Conservation (phyloP, 2,888 invertebrate species). For the Pyrgus malvae region DNA sequence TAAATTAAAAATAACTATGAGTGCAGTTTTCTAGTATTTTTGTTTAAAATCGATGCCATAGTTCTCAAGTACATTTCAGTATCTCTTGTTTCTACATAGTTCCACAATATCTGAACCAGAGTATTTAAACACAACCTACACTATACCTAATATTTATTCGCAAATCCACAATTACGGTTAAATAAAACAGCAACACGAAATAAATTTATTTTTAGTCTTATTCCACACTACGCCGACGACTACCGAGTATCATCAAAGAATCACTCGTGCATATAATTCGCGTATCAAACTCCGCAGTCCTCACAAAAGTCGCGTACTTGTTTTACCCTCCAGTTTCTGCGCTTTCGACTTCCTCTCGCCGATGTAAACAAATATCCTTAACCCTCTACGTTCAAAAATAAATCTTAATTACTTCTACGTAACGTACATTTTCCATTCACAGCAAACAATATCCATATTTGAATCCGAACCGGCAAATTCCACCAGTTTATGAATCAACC, state of each 20-base stretch:
- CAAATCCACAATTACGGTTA: too few species aligned
- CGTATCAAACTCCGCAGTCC: slow-evolving; percentile 11
- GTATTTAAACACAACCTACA: too few species aligned
- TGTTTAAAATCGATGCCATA: too few species aligned
- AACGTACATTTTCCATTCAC: not conserved
- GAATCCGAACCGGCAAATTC: slow-evolving; percentile 2
- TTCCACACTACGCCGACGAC: not conserved
- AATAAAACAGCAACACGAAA: too few species aligned
- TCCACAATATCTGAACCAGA: too few species aligned
- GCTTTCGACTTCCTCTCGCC: slow-evolving; percentile 17
- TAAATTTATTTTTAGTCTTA: not conserved
- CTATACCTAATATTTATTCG: too few species aligned
- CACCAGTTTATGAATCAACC: slow-evolving; percentile 10
- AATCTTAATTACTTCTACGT: not conserved
- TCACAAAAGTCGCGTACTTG: slow-evolving; percentile 14
- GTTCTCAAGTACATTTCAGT: too few species aligned
- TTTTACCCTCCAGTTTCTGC: slow-evolving; percentile 5
- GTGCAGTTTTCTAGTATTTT: too few species aligned
- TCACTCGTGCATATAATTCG: slow-evolving; percentile 13
- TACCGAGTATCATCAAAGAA: not conserved
- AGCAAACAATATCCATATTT: not conserved
- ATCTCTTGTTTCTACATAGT: too few species aligned
- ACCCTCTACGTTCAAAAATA: not conserved
- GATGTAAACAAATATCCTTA: slow-evolving; percentile 24
- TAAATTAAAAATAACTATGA: too few species aligned